A percentile compares a stretch with the other conserved stretches of the same genome.
These are phyloP conservation scores for Zaprionus kolodkinae DNA, from an alignment of 1,140 invertebrate species.

Conservation along the genomic window DNA sequence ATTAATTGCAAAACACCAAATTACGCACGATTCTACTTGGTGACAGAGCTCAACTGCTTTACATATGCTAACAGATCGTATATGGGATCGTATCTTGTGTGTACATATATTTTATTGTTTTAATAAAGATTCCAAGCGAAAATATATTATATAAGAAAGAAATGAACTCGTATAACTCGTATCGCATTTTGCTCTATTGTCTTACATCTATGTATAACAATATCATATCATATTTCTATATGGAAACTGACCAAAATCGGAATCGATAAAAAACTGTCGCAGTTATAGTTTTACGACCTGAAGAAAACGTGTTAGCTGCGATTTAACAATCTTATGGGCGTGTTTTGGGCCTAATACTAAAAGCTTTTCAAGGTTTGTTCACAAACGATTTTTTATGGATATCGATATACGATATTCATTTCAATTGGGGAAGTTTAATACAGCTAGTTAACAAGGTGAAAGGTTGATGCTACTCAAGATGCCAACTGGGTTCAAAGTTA, in stretches of 20 bases:
- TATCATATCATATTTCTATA: slow-evolving; percentile 2
- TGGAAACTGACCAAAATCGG: not conserved
- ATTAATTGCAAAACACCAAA: slow-evolving; percentile 80
- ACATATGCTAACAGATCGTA: not conserved
- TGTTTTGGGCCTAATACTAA: slow-evolving; percentile 16
- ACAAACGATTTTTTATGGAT: not conserved
- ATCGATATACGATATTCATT: slow-evolving; percentile 1
- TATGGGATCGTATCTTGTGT: not conserved
- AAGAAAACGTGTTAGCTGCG: not conserved
- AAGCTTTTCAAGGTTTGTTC: slow-evolving; percentile 30
- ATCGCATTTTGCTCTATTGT: slow-evolving; percentile 21
- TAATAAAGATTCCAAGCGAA: slow-evolving; percentile 15
- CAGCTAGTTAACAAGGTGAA: slow-evolving; percentile 41
- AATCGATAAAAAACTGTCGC: slow-evolving; percentile 10
- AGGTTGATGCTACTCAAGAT: slow-evolving; percentile 40
- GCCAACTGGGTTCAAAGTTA: slow-evolving; percentile 11
- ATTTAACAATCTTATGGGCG: slow-evolving; percentile 14
- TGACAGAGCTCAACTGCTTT: slow-evolving; percentile 23
- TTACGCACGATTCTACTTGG: slow-evolving; percentile 65
- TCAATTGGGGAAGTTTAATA: slow-evolving; percentile 3
- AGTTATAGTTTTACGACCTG: slow-evolving; percentile 10
- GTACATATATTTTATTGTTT: slow-evolving; percentile 13
- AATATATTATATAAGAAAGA: slow-evolving; percentile 39
- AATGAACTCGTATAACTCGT: slow-evolving; percentile 19
- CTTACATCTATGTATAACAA: slow-evolving; percentile 14